Evolutionary conservation across 2,797 vertebrate genomes (phyloP), one percentile per base, ranked within the genome.

Genomic region (Pelobates cultripes): DNA sequence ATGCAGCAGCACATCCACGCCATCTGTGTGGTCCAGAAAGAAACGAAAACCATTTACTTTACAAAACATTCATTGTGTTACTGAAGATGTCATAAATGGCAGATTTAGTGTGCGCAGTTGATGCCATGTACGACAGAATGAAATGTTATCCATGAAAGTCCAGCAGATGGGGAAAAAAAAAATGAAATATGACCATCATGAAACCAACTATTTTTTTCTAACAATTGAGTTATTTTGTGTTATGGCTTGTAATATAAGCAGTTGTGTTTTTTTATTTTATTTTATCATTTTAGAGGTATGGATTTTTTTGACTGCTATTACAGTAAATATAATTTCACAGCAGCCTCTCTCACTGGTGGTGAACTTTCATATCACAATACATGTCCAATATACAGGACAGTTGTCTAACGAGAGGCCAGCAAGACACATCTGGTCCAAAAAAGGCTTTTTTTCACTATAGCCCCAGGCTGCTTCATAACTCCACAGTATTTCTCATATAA

Each of bases 11-110:
- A 61, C 66, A 42, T 41, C 28, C 9, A 41, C 63, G 45, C 80
- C 80, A 82, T 82, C 80, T 77, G 75, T 44, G 60, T 57, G 53
- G 80, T 77, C 80, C 80, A 66, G 67, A 72, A 43, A 76, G 42
- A 43, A 51, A 42, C 70, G 10, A 14, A 43, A 67, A 61, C 55
- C 63, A 60, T 76, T 79, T 53, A 66, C 70, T 9, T 64, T 70
- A 42, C 43, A 70, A 41, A 63, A 9, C 10, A 70, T 71, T 63
- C 57, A 76, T 77, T 76, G n/a, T 72, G 70, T 60, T 81, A 47
- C 4, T n/a, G 51, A 70, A 70, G 43, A 75, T 75, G 79, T 81
- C 73, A 63, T 13, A 81, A 42, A 75, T 15, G 57, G 68, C 55
- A 61, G 66, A 70, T 75, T 47, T 81, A 75, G 43, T 45, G 43